These are phyloP conservation scores for Ochropleura plecta DNA, from an alignment of 2,888 invertebrate species.

Conservation along the genomic window DNA sequence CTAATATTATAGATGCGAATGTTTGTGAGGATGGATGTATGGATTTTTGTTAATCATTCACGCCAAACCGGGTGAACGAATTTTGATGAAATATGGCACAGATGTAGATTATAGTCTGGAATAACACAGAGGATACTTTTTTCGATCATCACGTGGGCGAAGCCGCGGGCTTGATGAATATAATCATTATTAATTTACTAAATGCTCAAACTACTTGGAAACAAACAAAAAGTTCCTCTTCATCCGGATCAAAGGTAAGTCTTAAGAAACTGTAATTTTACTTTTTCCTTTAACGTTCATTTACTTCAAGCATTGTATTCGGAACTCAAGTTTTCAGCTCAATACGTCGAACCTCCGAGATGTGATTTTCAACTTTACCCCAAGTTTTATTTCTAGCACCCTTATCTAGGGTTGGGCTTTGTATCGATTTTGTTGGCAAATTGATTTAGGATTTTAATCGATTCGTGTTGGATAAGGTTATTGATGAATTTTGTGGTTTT, in stretches of 20 bases:
- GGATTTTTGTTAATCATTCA: too few species aligned
- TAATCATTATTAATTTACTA: background rate
- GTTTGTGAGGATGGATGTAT: too few species aligned
- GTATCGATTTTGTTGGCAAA: conserved; percentile 28
- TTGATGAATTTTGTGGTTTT: background rate
- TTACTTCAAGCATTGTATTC: conserved; percentile 60
- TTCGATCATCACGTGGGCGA: too few species aligned
- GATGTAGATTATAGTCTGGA: too few species aligned
- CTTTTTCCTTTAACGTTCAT: conserved; percentile 42
- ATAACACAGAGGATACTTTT: too few species aligned
- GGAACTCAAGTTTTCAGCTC: conserved; percentile 72
- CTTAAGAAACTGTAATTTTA: conserved; percentile 1
- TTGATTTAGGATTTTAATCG: background rate
- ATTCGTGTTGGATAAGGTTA: background rate
- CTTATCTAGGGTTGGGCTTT: conserved; percentile 42
- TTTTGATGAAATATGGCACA: too few species aligned
- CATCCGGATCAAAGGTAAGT: background rate
- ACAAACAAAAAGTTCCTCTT: background rate
- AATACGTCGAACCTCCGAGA: conserved; percentile 68
- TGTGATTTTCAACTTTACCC: conserved; percentile 76
- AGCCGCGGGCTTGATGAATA: background rate
- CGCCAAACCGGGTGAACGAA: too few species aligned
- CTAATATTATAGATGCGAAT: too few species aligned
- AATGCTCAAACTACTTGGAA: background rate
- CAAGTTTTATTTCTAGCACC: conserved; percentile 66